Percentiles rank a stretch among this genome's conserved stretches.
Evolutionary conservation across 2,113 vertebrate species (phyloP).

Genomic region (Silurus meridionalis): DNA sequence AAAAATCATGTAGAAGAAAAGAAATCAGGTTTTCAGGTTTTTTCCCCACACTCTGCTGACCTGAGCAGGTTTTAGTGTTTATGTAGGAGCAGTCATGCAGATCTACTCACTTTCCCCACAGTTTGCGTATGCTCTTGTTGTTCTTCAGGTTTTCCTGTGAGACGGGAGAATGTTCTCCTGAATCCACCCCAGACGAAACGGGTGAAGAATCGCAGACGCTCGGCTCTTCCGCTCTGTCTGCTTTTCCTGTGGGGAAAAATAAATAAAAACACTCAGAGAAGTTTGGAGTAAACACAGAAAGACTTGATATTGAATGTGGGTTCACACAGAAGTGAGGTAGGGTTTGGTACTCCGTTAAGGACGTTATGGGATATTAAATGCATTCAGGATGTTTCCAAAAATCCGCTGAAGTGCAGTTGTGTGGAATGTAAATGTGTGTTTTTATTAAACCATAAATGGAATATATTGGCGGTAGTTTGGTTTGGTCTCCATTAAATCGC

Average conservation of each 20-base stretch:
- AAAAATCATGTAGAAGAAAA: not conserved
- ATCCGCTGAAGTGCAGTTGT: not conserved
- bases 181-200: constrained; percentile 74
- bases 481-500: not conserved
- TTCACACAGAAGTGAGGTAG: not conserved
- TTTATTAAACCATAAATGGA: not conserved
- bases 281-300: not conserved
- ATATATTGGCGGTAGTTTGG: not conserved
- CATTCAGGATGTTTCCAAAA: not conserved
- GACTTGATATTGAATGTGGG: not conserved
- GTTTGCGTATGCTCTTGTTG: constrained; percentile 91
- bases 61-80: not conserved
- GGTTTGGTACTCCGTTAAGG: too few species aligned
- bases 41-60: not conserved
- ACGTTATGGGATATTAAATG: not conserved
- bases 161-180: constrained; percentile 79
- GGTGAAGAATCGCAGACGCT: constrained; percentile 76
- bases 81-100: not conserved
- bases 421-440: not conserved
- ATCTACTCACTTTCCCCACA: constrained; percentile 93
- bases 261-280: not conserved
- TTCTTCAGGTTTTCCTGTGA: constrained; percentile 87
- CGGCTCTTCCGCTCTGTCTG: constrained; percentile 74
- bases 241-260: constrained; percentile 73
- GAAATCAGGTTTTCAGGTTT: not conserved